Percentiles rank a stretch among this genome's conserved stretches.
phyloP scores from a whole-genome alignment of 1,140 invertebrate species.

The Orius insidiosus region DNA sequence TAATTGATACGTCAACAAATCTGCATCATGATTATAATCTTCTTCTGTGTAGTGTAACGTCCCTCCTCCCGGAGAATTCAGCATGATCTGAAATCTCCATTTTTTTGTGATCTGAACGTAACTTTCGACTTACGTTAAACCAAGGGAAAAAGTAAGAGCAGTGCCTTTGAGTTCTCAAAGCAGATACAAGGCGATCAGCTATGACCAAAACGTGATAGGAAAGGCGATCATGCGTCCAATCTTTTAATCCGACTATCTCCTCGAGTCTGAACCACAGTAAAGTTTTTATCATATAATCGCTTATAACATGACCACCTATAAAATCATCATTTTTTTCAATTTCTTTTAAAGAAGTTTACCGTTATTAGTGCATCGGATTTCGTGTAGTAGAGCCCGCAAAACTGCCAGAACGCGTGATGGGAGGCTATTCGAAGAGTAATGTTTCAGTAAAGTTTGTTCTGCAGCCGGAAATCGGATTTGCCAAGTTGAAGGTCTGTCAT shows the following conservation, averaged over 20 bases:
- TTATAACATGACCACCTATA: conserved; percentile 27
- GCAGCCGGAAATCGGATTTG: conserved; percentile 40
- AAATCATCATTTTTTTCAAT: not conserved
- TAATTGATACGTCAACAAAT: conserved; percentile 29
- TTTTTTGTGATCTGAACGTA: no score
- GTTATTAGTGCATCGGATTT: conserved; percentile 16
- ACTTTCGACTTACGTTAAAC: conserved; percentile 26
- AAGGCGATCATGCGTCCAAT: conserved; percentile 31
- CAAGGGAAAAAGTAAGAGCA: conserved; percentile 36
- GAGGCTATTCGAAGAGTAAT: conserved; percentile 31
- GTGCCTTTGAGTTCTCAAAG: conserved; percentile 29
- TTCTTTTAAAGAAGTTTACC: conserved; percentile 6
- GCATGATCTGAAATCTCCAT: conserved; percentile 19
- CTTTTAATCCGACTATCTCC: conserved; percentile 20
- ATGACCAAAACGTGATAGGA: conserved; percentile 30
- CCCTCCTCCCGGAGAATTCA: conserved; percentile 20
- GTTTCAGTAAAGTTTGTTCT: conserved; percentile 29
- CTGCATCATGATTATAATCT: conserved; percentile 33
- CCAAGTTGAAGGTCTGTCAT: conserved; percentile 41
- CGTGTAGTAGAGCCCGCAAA: conserved; percentile 15
- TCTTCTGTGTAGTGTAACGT: conserved; percentile 26
- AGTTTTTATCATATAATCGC: conserved; percentile 31
- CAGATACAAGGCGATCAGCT: conserved; percentile 31
- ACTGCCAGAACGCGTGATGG: conserved; percentile 16
- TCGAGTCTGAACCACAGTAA: conserved; percentile 24